phyloP scores from a whole-genome alignment of 2,113 vertebrate species.

The Platysteira castanea region DNA sequence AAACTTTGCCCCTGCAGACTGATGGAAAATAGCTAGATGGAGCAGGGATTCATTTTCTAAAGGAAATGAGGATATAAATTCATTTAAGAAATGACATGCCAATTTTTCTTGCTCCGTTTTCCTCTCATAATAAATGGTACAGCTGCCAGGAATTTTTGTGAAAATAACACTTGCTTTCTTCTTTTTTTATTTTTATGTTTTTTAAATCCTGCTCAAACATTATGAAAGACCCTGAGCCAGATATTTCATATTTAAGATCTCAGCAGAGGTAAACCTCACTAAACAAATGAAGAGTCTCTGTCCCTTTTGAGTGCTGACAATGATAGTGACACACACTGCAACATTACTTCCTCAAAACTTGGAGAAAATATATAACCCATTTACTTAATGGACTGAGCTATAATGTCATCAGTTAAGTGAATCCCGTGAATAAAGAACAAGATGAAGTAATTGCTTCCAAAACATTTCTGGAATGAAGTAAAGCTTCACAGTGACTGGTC shows the following conservation, averaged over 20 bases:
- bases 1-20: conserved; percentile 53
- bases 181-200: background rate
- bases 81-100: conserved; percentile 64
- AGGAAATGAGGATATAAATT: conserved; percentile 69
- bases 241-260: background rate
- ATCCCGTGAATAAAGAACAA: conserved; percentile 48
- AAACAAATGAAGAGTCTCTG: background rate
- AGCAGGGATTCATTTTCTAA: conserved; percentile 57
- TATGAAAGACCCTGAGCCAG: conserved; percentile 14
- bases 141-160: conserved; percentile 64
- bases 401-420: conserved; percentile 64
- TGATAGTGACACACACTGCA: background rate
- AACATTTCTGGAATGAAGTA: conserved; percentile 62
- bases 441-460: conserved; percentile 67
- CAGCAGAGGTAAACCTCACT: background rate
- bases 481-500: conserved; percentile 38
- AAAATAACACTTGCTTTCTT: conserved; percentile 49
- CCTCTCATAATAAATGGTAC: conserved; percentile 48
- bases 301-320: background rate
- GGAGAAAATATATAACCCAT: conserved; percentile 56
- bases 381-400: conserved; percentile 65
- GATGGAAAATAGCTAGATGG: conserved; percentile 48
- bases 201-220: background rate
- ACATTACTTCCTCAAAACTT: conserved; percentile 43
- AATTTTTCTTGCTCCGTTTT: conserved; percentile 62